Evolutionary conservation across 1,140 invertebrate genomes (phyloP), one percentile per base, ranked within the genome.

Genomic region (Heterodera schachtii): DNA sequence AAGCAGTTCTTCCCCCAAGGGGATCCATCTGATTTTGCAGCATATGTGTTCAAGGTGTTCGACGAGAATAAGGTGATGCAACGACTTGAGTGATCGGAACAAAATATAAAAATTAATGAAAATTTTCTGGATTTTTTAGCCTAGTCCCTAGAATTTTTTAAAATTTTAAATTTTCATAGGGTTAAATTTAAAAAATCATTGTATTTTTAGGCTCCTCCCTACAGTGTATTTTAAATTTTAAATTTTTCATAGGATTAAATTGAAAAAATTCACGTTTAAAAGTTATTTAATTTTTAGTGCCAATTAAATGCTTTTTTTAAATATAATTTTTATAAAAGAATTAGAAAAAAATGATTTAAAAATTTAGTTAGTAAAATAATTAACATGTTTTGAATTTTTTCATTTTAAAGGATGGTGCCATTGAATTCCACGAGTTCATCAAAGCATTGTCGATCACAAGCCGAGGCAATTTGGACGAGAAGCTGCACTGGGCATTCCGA

Each of bases 351-450:
- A 11, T 52, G 52, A 1, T 31, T 31, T 31, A 31, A 31, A 31
- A 31, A 31, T 31, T 31, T 31, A 0, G 31, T 31, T 31, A 31
- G 31, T 31, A 31, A 31, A 79, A 71, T n/a, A 82, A 7, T 79
- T 79, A n/a, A 52, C 7, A 79, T 11, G 0, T 52, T 52, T 44
- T 60, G 41, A 31, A 0, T 31, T 31, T 82, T 81, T 83, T n/a
- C n/a, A n/a, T n/a, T n/a, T 85, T 88, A 16, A 92, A 97, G 96
- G 96, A 97, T 91, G 96, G 96, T 71, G 95, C 95, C 85, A 98
- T 97, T 91, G 96, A 97, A 91, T 97, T 98, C 91, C 96, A 98
- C 91, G 96, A 98, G 91, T 98, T 97, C 91, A 97, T 98, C 89
- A 93, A 95, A 91, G 96, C 96, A 49, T 92, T 97, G 76, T 96